Conservation (phyloP, 2,797 vertebrate species). For the Danionella dracula region DNA sequence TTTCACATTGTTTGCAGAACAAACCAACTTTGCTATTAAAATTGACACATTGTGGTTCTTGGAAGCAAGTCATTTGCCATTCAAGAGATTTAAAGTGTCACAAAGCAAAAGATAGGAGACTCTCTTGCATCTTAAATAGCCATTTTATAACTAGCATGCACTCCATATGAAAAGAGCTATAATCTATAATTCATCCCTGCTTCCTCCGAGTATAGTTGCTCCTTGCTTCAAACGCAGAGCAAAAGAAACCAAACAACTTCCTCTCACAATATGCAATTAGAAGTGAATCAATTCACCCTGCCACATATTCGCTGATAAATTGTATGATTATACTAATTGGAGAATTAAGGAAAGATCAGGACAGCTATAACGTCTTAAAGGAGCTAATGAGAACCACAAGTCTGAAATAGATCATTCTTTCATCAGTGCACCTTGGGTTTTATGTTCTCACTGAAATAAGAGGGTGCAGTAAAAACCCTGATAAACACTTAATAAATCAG, state of each 20-base stretch:
- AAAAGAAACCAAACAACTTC: conserved; percentile 36
- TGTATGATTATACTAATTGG: conserved; percentile 41
- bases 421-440: conserved; percentile 19
- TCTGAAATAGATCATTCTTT: conserved; percentile 39
- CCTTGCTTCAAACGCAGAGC: conserved; percentile 5
- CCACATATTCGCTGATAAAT: conserved; percentile 37
- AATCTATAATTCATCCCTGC: conserved; percentile 24
- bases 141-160: conserved; percentile 20
- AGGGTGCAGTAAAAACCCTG: conserved; percentile 23
- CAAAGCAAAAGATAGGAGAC: not conserved
- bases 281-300: conserved; percentile 20
- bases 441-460: conserved; percentile 34
- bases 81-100: conserved; percentile 4
- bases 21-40: conserved; percentile 8
- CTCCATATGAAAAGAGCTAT: conserved; percentile 27
- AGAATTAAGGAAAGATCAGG: conserved; percentile 40
- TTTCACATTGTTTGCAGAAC: conserved; percentile 18
- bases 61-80: conserved; percentile 9
- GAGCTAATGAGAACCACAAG: conserved; percentile 38
- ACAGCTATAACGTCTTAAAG: conserved; percentile 27
- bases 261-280: conserved; percentile 32
- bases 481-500: conserved; percentile 47
- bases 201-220: conserved; percentile 1
- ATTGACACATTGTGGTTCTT: conserved; percentile 12
- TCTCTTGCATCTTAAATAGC: conserved; percentile 6